Base-by-base conservation (phyloP, 1,140 invertebrate species). In the Meloidogyne hapla region DNA sequence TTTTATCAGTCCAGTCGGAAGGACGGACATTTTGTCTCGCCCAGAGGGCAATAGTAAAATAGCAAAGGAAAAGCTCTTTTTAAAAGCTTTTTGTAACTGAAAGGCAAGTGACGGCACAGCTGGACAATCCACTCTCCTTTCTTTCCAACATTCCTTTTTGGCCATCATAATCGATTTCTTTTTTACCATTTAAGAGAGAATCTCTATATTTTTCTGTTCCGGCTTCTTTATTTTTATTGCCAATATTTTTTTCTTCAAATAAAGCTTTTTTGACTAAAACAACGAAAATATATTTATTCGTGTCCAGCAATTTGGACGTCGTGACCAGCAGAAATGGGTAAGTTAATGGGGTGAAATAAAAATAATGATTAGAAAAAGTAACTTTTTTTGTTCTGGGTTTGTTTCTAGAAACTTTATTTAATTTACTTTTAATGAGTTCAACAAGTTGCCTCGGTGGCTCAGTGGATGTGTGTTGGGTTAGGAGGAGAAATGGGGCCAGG, bases 1-100 rank as follows among this genome's bases (percentile, higher is more conserved):
- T n/a, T 56, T n/a, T 56, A 4, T 56, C 48, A 56, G n/a, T n/a
- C n/a, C n/a, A 56, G 18, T 56, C 48, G n/a, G n/a, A 45, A 45
- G 42, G 48, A 56, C 48, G 48, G 48, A 56, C 48, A 56, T 56
- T 56, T 56, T 56, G 48, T 56, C 48, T 56, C n/a, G 5, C 48
- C 48, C 48, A 56, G 12, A 56, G 48, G 48, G 48, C n/a, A 56
- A 56, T 56, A 56, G 48, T 56, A 56, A 56, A 56, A n/a, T n/a
- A n/a, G n/a, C n/a, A n/a, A 56, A 56, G 48, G 48, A 56, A 56
- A 56, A 56, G 48, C 48, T 56, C 6, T 56, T 56, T 56, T 56
- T 6, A 56, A 56, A 56, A n/a, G 48, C 48, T 56, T 56, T 45
- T 12, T 2, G 42, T 15, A 6, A 15, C 18, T 15, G 45, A 48